Conservation (phyloP, 2,888 invertebrate species). For the Stictocephala bisonia region DNA sequence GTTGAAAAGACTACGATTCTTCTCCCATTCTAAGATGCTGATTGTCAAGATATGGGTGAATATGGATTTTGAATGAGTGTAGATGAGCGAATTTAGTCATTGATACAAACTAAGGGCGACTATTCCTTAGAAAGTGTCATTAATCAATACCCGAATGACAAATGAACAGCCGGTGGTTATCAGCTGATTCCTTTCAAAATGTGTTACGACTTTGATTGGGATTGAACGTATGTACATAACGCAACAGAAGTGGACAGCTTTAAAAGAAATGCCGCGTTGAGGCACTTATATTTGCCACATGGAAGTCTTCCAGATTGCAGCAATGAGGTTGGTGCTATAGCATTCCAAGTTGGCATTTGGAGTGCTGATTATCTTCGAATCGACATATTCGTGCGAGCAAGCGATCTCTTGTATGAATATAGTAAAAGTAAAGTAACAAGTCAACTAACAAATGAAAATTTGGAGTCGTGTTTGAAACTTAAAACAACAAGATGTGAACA, state of each 20-base stretch:
- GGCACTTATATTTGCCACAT: conserved; percentile 59
- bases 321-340: conserved; percentile 60
- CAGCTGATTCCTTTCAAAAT: too few relatives aligned
- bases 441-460: conserved; percentile 51
- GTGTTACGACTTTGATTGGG: too few relatives aligned
- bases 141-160: too few relatives aligned
- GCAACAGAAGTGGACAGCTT: conserved; percentile 59
- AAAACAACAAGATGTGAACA: conserved; percentile 45
- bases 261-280: conserved; percentile 60
- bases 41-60: too few relatives aligned
- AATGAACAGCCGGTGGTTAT: too few relatives aligned
- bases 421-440: conserved; percentile 20
- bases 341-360: conserved; percentile 60
- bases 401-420: conserved; percentile 31
- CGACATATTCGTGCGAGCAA: conserved; percentile 56
- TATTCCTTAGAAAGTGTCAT: too few relatives aligned
- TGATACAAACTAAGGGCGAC: too few relatives aligned
- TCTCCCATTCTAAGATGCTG: too few relatives aligned
- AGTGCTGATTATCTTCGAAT: conserved; percentile 56
- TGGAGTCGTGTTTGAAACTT: too few relatives aligned
- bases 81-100: too few relatives aligned
- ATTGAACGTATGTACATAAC: conserved; percentile 56
- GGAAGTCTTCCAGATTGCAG: conserved; percentile 61
- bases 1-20: conserved; percentile 59
- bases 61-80: too few relatives aligned